phyloP scores from a whole-genome alignment of 2,113 vertebrate genomes.

The Leptobrachium leishanense region DNA sequence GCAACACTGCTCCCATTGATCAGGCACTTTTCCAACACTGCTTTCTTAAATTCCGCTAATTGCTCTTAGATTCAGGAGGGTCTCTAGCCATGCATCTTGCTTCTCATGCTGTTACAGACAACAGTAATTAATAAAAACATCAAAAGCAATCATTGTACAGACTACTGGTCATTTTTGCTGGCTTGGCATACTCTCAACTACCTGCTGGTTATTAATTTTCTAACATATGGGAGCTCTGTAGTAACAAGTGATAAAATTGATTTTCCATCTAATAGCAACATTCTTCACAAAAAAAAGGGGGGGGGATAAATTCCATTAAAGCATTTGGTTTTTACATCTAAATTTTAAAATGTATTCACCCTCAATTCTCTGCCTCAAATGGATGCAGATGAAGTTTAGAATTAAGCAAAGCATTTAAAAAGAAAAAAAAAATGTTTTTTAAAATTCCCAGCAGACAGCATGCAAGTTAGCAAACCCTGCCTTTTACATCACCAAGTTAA shows the following conservation, averaged over 20 bases:
- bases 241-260: conserved; percentile 88
- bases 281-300: too few relatives aligned
- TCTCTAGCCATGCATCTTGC: conserved; percentile 68
- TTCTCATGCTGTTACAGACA: conserved; percentile 79
- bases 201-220: conserved; percentile 99
- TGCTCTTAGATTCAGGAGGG: conserved; percentile 61
- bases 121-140: conserved; percentile 96
- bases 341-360: too few relatives aligned
- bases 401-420: too few relatives aligned
- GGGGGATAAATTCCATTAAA: too few relatives aligned
- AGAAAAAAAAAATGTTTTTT: too few relatives aligned
- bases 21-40: background rate
- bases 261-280: too few relatives aligned
- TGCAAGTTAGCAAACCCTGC: too few relatives aligned
- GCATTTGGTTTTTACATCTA: too few relatives aligned
- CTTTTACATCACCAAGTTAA: too few relatives aligned
- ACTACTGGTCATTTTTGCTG: conserved; percentile 93
- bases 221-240: conserved; percentile 96
- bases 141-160: conserved; percentile 91
- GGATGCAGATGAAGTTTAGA: too few relatives aligned
- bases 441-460: too few relatives aligned
- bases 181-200: conserved; percentile 92
- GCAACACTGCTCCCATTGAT: background rate
- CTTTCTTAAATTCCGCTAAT: conserved; percentile 8
- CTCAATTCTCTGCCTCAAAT: too few relatives aligned